These are phyloP conservation scores for Clarias macrocephalus DNA, from an alignment of 2,113 vertebrate species.

Conservation along the genomic window DNA sequence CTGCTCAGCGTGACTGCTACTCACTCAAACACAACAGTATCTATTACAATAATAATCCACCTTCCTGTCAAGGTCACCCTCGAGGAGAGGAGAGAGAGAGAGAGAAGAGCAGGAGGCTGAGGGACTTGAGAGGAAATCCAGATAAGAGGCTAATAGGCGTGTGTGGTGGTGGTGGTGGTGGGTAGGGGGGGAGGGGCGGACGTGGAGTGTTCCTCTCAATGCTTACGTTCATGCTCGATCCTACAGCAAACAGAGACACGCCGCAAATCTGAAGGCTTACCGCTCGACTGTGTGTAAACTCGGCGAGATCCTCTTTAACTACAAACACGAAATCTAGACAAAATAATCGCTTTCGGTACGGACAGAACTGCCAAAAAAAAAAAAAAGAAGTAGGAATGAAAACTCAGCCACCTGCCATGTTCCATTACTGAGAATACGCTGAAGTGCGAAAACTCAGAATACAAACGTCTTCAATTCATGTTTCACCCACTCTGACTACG, in stretches of 20 bases:
- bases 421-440: no score
- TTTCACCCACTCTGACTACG: no score
- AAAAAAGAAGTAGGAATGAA: neutral
- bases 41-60: slow-evolving; percentile 74
- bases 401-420: no score
- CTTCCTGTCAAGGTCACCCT: slow-evolving; percentile 77
- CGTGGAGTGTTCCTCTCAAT: slow-evolving; percentile 54
- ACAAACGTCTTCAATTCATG: no score
- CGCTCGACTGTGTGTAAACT: slow-evolving; percentile 56
- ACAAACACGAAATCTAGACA: neutral
- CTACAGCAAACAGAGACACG: slow-evolving; percentile 61
- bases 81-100: neutral
- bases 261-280: slow-evolving; percentile 62
- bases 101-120: neutral
- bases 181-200: slow-evolving; percentile 16
- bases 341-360: neutral
- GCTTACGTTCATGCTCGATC: slow-evolving; percentile 70
- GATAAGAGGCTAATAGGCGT: slow-evolving; percentile 71
- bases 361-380: no score
- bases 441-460: no score
- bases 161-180: no score
- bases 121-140: slow-evolving; percentile 65
- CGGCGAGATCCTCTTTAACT: slow-evolving; percentile 17
- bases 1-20: slow-evolving; percentile 61
- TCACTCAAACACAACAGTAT: slow-evolving; percentile 72